These are phyloP conservation scores for Eupsilia transversa DNA, from an alignment of 2,888 invertebrate genomes.

Conservation along the genomic window DNA sequence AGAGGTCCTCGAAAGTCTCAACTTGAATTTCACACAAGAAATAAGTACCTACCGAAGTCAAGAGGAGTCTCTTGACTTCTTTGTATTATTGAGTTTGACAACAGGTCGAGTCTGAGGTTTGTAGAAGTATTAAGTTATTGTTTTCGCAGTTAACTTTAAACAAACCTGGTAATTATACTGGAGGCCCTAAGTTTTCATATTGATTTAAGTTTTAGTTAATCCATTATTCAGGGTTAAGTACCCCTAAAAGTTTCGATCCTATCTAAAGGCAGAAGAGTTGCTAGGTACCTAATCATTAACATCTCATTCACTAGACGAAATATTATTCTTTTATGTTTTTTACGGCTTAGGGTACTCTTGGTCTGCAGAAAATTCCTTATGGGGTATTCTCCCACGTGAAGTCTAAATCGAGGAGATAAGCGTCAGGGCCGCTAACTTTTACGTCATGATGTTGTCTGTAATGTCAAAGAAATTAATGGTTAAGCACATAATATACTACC, in stretches of 20 bases:
- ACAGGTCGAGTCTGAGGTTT: too few relatives aligned
- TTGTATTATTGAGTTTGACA: not conserved
- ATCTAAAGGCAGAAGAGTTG: not conserved
- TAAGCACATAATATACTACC: not conserved
- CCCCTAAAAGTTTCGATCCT: not conserved
- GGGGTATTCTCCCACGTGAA: not conserved
- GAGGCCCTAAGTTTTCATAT: not conserved
- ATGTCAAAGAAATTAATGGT: not conserved
- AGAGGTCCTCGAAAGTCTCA: conserved; percentile 1
- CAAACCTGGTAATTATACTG: not conserved
- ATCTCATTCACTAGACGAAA: not conserved
- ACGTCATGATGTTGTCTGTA: not conserved
- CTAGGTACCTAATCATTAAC: not conserved
- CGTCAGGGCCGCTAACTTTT: not conserved
- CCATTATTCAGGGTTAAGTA: not conserved
- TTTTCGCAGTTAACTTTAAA: not conserved
- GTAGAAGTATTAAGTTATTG: not conserved
- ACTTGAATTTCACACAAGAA: conserved; percentile 9
- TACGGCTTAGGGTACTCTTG: not conserved
- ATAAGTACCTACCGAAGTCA: not conserved
- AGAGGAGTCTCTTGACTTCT: conserved; percentile 18
- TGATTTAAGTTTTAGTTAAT: not conserved
- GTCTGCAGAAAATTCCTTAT: not conserved
- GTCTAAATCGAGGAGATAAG: too few relatives aligned
- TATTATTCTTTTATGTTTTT: not conserved